Conservation (phyloP, 2,113 vertebrate species). For the Corythornis cristatus region DNA sequence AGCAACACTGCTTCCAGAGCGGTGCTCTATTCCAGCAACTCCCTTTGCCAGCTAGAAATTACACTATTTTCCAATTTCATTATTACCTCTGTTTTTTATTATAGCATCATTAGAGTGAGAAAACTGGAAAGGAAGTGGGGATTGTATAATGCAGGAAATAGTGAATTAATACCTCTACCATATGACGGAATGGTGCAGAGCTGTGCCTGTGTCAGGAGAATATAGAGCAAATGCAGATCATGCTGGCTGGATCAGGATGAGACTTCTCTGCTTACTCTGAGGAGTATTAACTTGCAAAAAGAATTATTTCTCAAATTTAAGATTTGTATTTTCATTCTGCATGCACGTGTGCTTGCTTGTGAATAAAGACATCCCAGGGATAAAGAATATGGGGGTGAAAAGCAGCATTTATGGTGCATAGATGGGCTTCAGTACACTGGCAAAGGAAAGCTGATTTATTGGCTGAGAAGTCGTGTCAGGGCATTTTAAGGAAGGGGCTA, state of each 20-base stretch:
- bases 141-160: slow-evolving; percentile 65
- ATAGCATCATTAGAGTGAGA: slow-evolving; percentile 59
- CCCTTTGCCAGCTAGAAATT: slow-evolving; percentile 32
- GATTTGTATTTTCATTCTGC: not conserved
- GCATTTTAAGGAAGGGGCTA: slow-evolving; percentile 20
- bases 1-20: slow-evolving; percentile 39
- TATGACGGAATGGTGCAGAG: slow-evolving; percentile 11
- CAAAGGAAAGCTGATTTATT: slow-evolving; percentile 23
- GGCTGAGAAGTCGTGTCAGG: not conserved
- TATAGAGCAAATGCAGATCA: not conserved
- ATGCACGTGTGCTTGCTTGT: not conserved
- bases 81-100: slow-evolving; percentile 66
- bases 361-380: not conserved
- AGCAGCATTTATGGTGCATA: not conserved
- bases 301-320: not conserved
- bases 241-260: not conserved
- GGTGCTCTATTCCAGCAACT: not conserved
- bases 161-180: slow-evolving; percentile 58
- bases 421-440: not conserved
- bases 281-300: not conserved
- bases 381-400: not conserved
- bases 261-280: not conserved
- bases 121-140: slow-evolving; percentile 57
- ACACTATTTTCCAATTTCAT: slow-evolving; percentile 49
- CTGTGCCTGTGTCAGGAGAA: slow-evolving; percentile 32